phyloP scores from a whole-genome alignment of 2,113 vertebrate species.

The Melanostigma gelatinosum region DNA sequence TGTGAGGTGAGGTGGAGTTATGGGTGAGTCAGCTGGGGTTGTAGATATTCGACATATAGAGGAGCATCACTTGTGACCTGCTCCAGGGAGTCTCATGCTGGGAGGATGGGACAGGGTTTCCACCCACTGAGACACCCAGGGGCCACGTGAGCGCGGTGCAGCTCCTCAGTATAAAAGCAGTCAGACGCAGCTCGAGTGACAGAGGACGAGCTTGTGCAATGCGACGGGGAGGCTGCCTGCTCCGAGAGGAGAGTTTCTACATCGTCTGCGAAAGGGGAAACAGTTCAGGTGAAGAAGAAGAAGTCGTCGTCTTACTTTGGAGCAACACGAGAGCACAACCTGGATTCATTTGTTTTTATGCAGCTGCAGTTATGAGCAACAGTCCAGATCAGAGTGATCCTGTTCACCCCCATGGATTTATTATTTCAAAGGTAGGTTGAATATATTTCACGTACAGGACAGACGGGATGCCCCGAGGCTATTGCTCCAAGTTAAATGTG shows the following conservation, averaged over 20 bases:
- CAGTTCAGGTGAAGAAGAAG: constrained; percentile 16
- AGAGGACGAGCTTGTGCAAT: constrained; percentile 48
- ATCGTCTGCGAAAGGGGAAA: constrained; percentile 15
- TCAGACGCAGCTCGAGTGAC: not conserved
- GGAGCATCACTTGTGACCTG: not conserved
- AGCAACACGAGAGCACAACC: not conserved
- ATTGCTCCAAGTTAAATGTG: not conserved
- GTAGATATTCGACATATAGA: not conserved
- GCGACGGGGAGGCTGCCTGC: constrained; percentile 27
- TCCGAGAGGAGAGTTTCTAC: not conserved
- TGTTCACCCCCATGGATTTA: constrained; percentile 50
- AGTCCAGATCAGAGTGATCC: not conserved
- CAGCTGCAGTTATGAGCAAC: constrained; percentile 11
- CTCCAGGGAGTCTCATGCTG: not conserved
- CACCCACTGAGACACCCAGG: constrained; percentile 62
- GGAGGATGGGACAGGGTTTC: constrained; percentile 2
- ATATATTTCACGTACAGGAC: not conserved
- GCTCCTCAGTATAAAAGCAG: constrained; percentile 62
- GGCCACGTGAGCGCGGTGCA: constrained; percentile 48
- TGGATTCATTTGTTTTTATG: constrained; percentile 18
- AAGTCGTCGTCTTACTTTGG: not conserved
- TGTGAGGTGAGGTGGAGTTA: constrained; percentile 3
- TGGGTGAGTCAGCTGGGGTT: not conserved
- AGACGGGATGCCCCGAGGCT: not conserved
- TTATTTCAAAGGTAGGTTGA: constrained; percentile 48